These are phyloP conservation scores for Magallana gigas DNA, from an alignment of 1,140 invertebrate species.

Conservation along the genomic window DNA sequence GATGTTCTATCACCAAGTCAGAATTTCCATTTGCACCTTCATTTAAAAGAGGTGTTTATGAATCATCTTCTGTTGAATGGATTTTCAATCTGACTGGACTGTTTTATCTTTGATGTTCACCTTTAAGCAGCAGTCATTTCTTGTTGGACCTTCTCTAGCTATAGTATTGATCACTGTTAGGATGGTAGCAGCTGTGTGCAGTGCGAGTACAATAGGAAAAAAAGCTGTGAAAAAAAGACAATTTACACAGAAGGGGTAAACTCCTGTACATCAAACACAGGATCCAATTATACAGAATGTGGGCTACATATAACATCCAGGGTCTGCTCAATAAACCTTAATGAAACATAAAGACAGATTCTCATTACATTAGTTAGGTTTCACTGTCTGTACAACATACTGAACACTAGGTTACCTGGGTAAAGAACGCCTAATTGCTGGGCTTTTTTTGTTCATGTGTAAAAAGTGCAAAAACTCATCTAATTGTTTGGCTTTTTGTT, in stretches of 20 bases:
- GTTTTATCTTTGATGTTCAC: background rate
- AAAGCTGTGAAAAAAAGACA: slow-evolving; percentile 27
- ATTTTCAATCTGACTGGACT: background rate
- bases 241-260: background rate
- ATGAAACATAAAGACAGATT: background rate
- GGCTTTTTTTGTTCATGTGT: no score
- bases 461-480: no score
- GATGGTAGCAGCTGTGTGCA: slow-evolving; percentile 1
- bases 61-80: no score
- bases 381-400: no score
- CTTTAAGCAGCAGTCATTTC: background rate
- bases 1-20: no score
- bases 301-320: background rate
- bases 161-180: background rate
- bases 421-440: no score
- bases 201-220: background rate
- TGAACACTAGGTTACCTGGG: no score
- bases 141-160: background rate
- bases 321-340: slow-evolving; percentile 3
- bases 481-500: no score
- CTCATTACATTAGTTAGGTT: no score
- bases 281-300: slow-evolving; percentile 13
- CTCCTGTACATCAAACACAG: background rate
- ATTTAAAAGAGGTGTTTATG: no score
- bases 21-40: no score